Evolutionary conservation across 2,113 vertebrate genomes (phyloP).

Genomic region (Benitochromis conjunctus): DNA sequence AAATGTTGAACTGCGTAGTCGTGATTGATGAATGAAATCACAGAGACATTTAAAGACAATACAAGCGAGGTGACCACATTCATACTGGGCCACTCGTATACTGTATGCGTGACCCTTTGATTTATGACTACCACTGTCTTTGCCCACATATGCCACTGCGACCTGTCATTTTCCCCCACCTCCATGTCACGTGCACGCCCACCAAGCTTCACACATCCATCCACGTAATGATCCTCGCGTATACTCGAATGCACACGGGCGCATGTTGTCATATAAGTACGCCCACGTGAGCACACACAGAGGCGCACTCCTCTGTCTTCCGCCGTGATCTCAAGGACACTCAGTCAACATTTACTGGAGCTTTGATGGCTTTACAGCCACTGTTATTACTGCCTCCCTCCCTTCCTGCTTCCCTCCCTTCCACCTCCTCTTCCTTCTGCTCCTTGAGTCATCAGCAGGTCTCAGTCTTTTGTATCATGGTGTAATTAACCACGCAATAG

Average conservation of each 20-base stretch:
- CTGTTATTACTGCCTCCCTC: slow-evolving; percentile 42
- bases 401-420: slow-evolving; percentile 1
- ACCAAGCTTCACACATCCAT: neutral
- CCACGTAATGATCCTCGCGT: neutral
- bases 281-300: slow-evolving; percentile 1
- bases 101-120: neutral
- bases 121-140: neutral
- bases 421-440: neutral
- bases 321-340: slow-evolving; percentile 65
- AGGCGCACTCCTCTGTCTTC: slow-evolving; percentile 7
- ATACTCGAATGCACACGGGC: neutral
- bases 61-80: neutral
- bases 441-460: slow-evolving; percentile 47
- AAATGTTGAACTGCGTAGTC: neutral
- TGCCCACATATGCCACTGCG: neutral
- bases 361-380: slow-evolving; percentile 63
- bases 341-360: slow-evolving; percentile 68
- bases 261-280: neutral
- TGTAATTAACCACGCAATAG: slow-evolving; percentile 65
- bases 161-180: neutral
- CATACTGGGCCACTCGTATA: neutral
- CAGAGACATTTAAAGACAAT: neutral
- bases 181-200: neutral
- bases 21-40: neutral
- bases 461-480: slow-evolving; percentile 38